Base-by-base conservation (phyloP, 2,888 invertebrate genomes). In the Caenorhabditis japonica region DNA sequence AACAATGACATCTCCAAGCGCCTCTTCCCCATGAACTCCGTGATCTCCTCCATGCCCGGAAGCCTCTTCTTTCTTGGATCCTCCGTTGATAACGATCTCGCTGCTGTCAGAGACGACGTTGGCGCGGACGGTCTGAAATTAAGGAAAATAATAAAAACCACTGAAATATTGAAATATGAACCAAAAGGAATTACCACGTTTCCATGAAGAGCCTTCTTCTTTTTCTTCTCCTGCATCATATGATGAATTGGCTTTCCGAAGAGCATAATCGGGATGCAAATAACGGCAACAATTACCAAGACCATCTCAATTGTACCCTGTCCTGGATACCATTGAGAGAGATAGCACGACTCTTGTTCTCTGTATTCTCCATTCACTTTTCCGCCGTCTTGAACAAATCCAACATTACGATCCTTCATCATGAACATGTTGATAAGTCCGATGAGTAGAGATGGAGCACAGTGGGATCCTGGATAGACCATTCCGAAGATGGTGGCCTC, bases 1-100 rank as follows among this genome's bases (percentile, higher is more conserved):
- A 84, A 97, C 95, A 91, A 94, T 93, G 81, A 95, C 90, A 88
- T 97, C 97, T 0, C 92, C 91, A 89, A 95, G 80, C n/a, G 73
- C 30, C 79, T 74, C 75, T 33, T 79, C 71, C 19, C 61, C 79
- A 39, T 79, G 76, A n/a, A 56, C 70, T 33, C 66, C 69, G 19
- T 64, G 64, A 5, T 34, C 64, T 49, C 59, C 62, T 47, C 49
- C 59, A n/a, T 64, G 44, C n/a, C n/a, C n/a, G n/a, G 38, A 53
- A 15, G 61, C 53, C 43, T 76, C 72, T 17, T 73, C 64, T 17
- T 74, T 64, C 47, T 80, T 76, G 10, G 75, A 71, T 49, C 76
- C 76, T 15, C 85, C 85, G 61, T 86, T 86, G 46, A 79, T 69
- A 34, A 85, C 76, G 43, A 85, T 80, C 53, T 86, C 86, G n/a